phyloP scores from a whole-genome alignment of 1,140 invertebrate genomes.

The Nasonia longicornis region DNA sequence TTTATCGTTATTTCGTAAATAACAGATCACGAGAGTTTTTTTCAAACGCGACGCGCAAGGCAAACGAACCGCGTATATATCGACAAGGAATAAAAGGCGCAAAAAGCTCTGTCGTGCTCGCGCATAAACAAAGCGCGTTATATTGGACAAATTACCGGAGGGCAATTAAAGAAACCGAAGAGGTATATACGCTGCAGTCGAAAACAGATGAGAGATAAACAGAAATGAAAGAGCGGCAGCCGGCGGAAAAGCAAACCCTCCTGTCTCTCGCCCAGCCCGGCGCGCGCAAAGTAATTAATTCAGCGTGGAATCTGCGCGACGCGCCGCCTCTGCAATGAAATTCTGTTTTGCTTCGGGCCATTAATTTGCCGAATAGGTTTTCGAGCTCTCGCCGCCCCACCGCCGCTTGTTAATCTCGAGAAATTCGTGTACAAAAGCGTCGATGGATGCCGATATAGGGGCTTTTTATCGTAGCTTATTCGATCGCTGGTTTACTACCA shows the following conservation, averaged over 20 bases:
- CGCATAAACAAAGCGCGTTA: background rate
- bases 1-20: no score
- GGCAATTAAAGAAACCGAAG: background rate
- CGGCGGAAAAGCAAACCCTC: background rate
- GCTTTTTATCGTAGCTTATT: background rate
- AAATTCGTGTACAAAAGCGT: no score
- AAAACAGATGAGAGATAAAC: conserved; percentile 24
- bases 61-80: no score
- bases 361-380: conserved; percentile 19
- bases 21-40: no score
- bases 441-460: background rate
- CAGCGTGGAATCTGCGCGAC: conserved; percentile 6
- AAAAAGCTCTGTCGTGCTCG: background rate
- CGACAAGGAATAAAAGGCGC: no score
- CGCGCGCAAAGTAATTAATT: conserved; percentile 18
- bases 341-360: conserved; percentile 1
- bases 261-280: no score
- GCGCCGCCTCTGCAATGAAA: background rate
- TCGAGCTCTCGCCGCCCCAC: background rate
- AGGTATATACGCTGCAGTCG: background rate
- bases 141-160: background rate
- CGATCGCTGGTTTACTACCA: no score
- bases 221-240: background rate
- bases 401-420: background rate
- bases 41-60: no score